Evolutionary conservation across 1,140 invertebrate genomes (phyloP).

Genomic region (Physella acuta): DNA sequence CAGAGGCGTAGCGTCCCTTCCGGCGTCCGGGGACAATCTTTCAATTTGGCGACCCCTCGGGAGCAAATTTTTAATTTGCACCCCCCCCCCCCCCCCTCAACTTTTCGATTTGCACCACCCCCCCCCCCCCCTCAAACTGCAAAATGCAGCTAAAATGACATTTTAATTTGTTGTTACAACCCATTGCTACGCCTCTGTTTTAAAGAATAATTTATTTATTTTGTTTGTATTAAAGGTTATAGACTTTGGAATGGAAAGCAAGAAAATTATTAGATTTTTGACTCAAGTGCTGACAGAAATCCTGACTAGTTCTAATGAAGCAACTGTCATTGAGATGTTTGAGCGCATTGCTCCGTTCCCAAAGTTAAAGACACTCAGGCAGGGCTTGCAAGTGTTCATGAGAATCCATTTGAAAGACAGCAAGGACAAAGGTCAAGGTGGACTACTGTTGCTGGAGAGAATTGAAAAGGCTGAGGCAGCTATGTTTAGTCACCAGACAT

Average conservation of each 20-base stretch:
- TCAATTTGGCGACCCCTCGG: too few relatives aligned
- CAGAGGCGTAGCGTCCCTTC: too few relatives aligned
- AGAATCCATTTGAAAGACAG: constrained; percentile 15
- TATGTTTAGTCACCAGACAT: constrained; percentile 26
- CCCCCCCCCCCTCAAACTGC: too few relatives aligned
- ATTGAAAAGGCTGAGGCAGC: constrained; percentile 23
- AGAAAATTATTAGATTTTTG: constrained; percentile 20
- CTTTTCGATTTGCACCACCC: too few relatives aligned
- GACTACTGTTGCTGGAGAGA: constrained; percentile 7
- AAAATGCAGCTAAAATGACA: too few relatives aligned
- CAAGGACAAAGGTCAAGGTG: constrained; percentile 7
- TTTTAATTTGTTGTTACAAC: too few relatives aligned
- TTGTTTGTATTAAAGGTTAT: constrained; percentile 11
- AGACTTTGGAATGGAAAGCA: constrained; percentile 25
- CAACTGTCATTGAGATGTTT: constrained; percentile 9
- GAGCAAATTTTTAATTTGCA: too few relatives aligned
- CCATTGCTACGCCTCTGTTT: too few relatives aligned
- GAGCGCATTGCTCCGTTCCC: constrained; percentile 20
- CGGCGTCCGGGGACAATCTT: too few relatives aligned
- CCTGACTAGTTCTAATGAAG: background rate
- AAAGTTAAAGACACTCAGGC: constrained; percentile 15
- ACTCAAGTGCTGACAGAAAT: constrained; percentile 14
- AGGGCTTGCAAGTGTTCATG: constrained; percentile 27
- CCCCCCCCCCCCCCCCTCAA: too few relatives aligned
- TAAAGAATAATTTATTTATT: too few relatives aligned